Percentiles rank a stretch among this genome's conserved stretches.
Evolutionary conservation across 2,888 invertebrate genomes (phyloP).

Genomic region (Temnothorax ravouxi): DNA sequence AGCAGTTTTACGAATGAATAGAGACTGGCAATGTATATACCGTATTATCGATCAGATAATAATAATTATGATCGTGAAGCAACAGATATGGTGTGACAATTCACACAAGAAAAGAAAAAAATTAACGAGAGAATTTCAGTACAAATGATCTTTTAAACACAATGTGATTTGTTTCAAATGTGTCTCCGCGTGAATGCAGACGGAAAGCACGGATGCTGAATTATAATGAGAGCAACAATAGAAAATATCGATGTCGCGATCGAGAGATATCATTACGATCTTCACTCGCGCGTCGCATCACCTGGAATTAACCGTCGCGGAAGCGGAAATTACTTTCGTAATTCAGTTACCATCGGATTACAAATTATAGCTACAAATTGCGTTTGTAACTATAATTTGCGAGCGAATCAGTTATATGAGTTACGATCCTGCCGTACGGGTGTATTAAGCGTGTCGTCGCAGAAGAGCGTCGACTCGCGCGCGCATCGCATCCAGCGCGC

Average conservation of each 20-base stretch:
- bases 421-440: constrained; percentile 34
- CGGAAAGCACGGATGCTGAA: not conserved
- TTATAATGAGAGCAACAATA: not conserved
- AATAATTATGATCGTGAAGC: not conserved
- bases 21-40: not conserved
- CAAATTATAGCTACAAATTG: constrained; percentile 51
- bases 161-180: not conserved
- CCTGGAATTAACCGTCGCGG: constrained; percentile 16
- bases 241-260: constrained; percentile 6
- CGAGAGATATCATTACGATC: constrained; percentile 6
- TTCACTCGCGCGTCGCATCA: not conserved
- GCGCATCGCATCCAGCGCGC: not conserved
- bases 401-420: constrained; percentile 43
- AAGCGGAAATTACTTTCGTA: constrained; percentile 50
- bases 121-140: not conserved
- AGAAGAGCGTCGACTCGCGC: not conserved
- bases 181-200: not conserved
- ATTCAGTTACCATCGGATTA: constrained; percentile 52
- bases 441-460: constrained; percentile 25
- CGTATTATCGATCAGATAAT: not conserved
- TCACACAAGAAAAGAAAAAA: not conserved
- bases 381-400: constrained; percentile 47
- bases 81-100: not conserved
- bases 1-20: not conserved
- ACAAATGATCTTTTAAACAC: not conserved